Evolutionary conservation across 2,888 invertebrate genomes (phyloP).

Genomic region (Strigamia transsilvanica): DNA sequence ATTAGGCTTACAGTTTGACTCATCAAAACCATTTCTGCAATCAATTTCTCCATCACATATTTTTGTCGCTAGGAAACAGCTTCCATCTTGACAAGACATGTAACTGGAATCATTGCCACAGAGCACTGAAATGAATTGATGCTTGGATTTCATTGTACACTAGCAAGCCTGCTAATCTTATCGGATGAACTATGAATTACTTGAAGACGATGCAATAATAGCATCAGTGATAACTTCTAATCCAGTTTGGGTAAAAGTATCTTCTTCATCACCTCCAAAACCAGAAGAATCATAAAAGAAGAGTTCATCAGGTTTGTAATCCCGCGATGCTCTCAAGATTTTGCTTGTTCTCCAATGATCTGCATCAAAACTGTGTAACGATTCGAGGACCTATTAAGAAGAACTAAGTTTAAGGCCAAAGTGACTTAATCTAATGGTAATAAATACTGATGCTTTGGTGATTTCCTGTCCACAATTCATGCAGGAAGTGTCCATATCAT

Average conservation of each 20-base stretch:
- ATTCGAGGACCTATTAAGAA: conserved; percentile 56
- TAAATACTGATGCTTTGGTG: conserved; percentile 62
- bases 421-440: neutral
- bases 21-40: conserved; percentile 65
- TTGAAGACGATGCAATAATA: conserved; percentile 58
- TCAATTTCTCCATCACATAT: conserved; percentile 66
- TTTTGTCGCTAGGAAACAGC: conserved; percentile 63
- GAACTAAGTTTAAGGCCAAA: neutral
- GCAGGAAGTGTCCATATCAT: conserved; percentile 60
- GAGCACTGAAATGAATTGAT: neutral
- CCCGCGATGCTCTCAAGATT: conserved; percentile 57
- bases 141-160: neutral
- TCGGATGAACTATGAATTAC: too few species aligned
- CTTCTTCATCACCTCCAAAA: conserved; percentile 64
- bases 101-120: conserved; percentile 56
- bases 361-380: conserved; percentile 57
- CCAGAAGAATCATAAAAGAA: conserved; percentile 61
- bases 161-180: too few species aligned
- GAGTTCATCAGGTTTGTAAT: conserved; percentile 57
- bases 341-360: conserved; percentile 54
- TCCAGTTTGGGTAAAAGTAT: conserved; percentile 64
- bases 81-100: conserved; percentile 63
- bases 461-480: conserved; percentile 64
- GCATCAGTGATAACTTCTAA: conserved; percentile 66
- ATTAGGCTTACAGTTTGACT: conserved; percentile 63